Conservation (phyloP, 1,140 invertebrate species). For the Paramacrobiotus metropolitanus region DNA sequence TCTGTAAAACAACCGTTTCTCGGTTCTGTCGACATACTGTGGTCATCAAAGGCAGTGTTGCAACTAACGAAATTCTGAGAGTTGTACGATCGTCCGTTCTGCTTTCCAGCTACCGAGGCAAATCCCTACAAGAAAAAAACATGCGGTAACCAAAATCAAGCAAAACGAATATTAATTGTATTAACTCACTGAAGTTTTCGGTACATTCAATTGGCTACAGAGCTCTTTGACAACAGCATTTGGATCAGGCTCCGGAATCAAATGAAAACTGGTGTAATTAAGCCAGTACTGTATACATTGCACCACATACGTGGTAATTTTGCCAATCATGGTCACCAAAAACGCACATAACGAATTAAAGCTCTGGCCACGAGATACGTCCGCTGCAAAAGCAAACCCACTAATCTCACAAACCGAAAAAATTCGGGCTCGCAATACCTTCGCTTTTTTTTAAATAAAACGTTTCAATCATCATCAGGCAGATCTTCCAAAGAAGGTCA, state of each 20-base stretch:
- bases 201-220: too few species aligned
- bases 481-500: not conserved
- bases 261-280: not conserved
- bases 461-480: not conserved
- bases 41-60: too few species aligned
- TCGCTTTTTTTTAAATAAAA: not conserved
- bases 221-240: not conserved
- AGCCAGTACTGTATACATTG: not conserved
- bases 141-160: too few species aligned
- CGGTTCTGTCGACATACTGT: too few species aligned
- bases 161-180: too few species aligned
- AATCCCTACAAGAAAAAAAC: too few species aligned
- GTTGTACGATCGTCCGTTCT: too few species aligned
- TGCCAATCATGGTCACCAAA: not conserved
- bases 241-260: not conserved
- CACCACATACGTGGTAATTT: not conserved
- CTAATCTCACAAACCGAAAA: not conserved
- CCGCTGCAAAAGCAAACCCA: not conserved
- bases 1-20: too few species aligned
- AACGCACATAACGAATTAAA: not conserved
- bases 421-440: not conserved
- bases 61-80: too few species aligned
- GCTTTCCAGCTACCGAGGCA: too few species aligned
- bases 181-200: too few species aligned
- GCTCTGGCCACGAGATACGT: not conserved